phyloP scores from a whole-genome alignment of 2,888 invertebrate genomes.

The Eupsilia transversa region DNA sequence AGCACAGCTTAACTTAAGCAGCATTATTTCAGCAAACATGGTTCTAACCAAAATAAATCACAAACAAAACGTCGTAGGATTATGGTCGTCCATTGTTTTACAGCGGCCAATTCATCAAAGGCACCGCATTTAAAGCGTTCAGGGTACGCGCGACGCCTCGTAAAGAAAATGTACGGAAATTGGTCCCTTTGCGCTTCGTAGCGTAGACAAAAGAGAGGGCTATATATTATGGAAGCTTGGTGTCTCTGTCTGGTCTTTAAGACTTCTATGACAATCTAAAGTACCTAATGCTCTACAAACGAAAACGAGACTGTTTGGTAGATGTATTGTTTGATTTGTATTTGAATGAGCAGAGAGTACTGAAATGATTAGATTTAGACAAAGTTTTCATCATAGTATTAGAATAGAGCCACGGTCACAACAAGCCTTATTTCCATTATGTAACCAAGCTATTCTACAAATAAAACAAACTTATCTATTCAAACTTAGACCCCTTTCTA shows the following conservation, averaged over 20 bases:
- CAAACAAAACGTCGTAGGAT: constrained; percentile 15
- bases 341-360: neutral
- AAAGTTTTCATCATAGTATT: neutral
- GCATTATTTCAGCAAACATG: neutral
- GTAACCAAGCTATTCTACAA: neutral
- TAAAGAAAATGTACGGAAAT: constrained; percentile 57
- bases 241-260: constrained; percentile 28
- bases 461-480: neutral
- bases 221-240: constrained; percentile 4
- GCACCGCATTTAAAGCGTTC: constrained; percentile 37
- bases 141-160: constrained; percentile 22
- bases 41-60: constrained; percentile 32
- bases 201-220: constrained; percentile 24
- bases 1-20: too few species aligned
- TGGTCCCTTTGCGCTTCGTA: constrained; percentile 49
- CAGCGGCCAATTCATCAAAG: constrained; percentile 49
- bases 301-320: neutral
- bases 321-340: neutral
- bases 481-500: neutral
- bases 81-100: constrained; percentile 29
- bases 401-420: neutral
- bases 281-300: neutral
- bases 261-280: neutral
- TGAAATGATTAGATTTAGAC: neutral
- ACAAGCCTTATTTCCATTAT: neutral